A percentile compares a stretch with the other conserved stretches of the same genome.
phyloP scores from a whole-genome alignment of 1,140 invertebrate species.

The Ladona fulva region DNA sequence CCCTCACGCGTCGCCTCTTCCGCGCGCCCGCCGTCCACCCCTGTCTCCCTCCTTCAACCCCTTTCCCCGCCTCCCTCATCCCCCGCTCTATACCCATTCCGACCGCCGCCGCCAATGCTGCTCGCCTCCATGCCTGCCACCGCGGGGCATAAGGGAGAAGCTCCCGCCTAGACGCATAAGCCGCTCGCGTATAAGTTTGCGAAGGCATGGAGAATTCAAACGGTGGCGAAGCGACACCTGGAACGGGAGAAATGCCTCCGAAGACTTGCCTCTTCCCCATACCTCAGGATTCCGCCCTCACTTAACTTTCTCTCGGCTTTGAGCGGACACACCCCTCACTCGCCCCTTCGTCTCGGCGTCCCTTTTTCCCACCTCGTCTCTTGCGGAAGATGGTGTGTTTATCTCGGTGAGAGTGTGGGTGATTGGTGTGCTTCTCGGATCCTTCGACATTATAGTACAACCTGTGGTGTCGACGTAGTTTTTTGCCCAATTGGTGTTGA shows the following conservation, averaged over 20 bases:
- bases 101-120: neutral
- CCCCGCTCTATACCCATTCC: slow-evolving; percentile 20
- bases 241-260: neutral
- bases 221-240: neutral
- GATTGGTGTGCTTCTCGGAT: too few species aligned
- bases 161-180: neutral
- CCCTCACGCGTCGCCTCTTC: slow-evolving; percentile 16
- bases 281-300: too few species aligned
- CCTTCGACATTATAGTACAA: too few species aligned
- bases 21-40: neutral
- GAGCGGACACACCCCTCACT: neutral
- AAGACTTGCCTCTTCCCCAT: neutral
- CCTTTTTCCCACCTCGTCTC: neutral
- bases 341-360: neutral
- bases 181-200: neutral
- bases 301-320: too few species aligned
- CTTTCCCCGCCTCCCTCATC: slow-evolving; percentile 31
- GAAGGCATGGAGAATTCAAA: too few species aligned
- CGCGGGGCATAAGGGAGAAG: neutral
- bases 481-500: too few species aligned
- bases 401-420: too few species aligned
- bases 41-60: slow-evolving; percentile 18
- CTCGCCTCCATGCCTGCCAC: neutral
- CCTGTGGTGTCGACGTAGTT: too few species aligned
- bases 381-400: too few species aligned